phyloP scores from a whole-genome alignment of 2,113 vertebrate genomes.

The Xenopus borealis region DNA sequence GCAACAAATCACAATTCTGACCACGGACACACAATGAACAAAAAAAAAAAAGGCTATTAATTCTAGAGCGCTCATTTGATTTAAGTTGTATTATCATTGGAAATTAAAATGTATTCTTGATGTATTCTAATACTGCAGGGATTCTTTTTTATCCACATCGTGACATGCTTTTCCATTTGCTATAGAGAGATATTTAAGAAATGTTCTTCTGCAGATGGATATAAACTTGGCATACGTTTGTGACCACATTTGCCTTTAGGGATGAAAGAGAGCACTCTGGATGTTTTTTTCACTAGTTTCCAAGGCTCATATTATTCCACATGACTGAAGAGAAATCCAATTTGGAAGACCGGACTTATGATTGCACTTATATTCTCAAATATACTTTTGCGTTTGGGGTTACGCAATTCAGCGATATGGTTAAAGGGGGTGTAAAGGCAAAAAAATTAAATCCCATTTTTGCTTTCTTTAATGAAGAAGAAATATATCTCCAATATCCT shows the following conservation, averaged over 20 bases:
- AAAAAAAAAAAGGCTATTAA: conserved; percentile 5
- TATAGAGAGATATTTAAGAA: conserved; percentile 28
- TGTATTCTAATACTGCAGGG: conserved; percentile 21
- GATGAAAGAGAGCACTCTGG: conserved; percentile 17
- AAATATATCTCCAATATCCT: too few relatives aligned
- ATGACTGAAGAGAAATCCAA: conserved; percentile 29
- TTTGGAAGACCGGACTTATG: conserved; percentile 7
- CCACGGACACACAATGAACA: neutral
- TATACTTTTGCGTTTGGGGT: neutral
- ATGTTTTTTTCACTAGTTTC: conserved; percentile 10
- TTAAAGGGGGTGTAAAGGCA: too few relatives aligned
- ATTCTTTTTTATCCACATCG: conserved; percentile 15
- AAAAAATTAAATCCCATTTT: neutral
- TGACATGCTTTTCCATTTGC: conserved; percentile 28
- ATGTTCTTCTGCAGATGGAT: conserved; percentile 20
- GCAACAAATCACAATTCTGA: conserved; percentile 14
- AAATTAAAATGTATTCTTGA: conserved; percentile 7
- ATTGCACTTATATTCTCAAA: conserved; percentile 12
- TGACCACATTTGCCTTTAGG: conserved; percentile 33
- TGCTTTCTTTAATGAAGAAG: too few relatives aligned
- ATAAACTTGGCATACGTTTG: conserved; percentile 16
- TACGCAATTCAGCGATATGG: neutral
- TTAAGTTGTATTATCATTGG: conserved; percentile 20
- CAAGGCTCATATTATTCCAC: conserved; percentile 22
- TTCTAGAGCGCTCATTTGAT: conserved; percentile 6